A percentile compares a stretch with the other conserved stretches of the same genome.
Conservation (phyloP, 2,113 vertebrate species). For the Hyperoodon ampullatus region DNA sequence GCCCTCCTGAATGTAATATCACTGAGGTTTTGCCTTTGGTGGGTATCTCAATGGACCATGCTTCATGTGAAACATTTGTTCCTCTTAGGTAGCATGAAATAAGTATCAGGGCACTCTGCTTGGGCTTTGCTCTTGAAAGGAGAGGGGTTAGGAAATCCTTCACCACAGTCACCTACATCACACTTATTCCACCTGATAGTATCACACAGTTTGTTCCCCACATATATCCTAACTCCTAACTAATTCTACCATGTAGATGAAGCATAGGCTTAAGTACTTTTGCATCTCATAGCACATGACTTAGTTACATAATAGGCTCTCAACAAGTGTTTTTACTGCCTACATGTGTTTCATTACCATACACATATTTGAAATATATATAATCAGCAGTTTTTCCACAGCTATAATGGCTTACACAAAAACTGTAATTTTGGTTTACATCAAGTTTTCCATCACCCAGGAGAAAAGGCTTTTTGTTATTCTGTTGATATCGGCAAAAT, state of each 20-base stretch:
- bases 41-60: neutral
- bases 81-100: constrained; percentile 10
- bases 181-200: neutral
- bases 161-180: neutral
- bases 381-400: constrained; percentile 10
- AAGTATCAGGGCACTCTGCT: constrained; percentile 19
- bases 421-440: neutral
- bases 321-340: neutral
- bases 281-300: neutral
- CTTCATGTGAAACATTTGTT: neutral
- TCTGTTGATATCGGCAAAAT: neutral
- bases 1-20: neutral
- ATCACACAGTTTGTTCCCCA: neutral
- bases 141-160: neutral
- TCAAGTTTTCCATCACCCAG: constrained; percentile 20
- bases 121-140: constrained; percentile 4
- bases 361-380: neutral
- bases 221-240: neutral
- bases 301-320: neutral
- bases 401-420: neutral
- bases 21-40: constrained; percentile 42
- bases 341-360: neutral
- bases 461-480: constrained; percentile 28
- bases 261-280: neutral
- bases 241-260: neutral